Percentiles rank a stretch among this genome's conserved stretches.
These are phyloP conservation scores for Heterodera filipjevi DNA, from an alignment of 2,888 invertebrate genomes.

Conservation along the genomic window DNA sequence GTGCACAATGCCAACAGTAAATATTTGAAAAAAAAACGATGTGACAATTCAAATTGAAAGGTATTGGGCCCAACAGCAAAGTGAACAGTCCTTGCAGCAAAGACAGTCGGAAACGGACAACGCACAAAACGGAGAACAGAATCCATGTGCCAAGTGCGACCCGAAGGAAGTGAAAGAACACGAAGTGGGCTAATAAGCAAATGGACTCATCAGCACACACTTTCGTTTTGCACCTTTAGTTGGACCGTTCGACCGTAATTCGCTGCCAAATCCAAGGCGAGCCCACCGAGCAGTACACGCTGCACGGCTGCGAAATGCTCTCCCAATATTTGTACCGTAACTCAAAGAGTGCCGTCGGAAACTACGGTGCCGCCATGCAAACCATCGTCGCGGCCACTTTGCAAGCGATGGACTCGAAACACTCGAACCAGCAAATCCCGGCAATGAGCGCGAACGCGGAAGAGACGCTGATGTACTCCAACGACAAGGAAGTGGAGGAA, in stretches of 20 bases:
- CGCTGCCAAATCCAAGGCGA: conserved; percentile 41
- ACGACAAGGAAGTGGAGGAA: conserved; percentile 46
- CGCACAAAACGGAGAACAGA: neutral
- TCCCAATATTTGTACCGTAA: conserved; percentile 55
- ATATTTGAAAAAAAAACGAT: conserved; percentile 8
- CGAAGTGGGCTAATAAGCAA: neutral
- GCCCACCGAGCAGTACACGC: conserved; percentile 46
- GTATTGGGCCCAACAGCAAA: conserved; percentile 5
- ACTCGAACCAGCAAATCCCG: conserved; percentile 26
- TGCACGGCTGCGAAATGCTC: conserved; percentile 40
- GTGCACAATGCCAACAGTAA: conserved; percentile 29
- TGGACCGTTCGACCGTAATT: conserved; percentile 49
- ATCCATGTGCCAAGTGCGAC: conserved; percentile 37
- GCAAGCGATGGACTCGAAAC: conserved; percentile 24
- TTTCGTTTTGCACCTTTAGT: conserved; percentile 31
- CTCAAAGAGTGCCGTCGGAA: conserved; percentile 34
- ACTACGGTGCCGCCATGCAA: conserved; percentile 41
- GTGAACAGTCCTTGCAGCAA: neutral
- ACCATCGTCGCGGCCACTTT: conserved; percentile 39
- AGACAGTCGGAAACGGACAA: neutral
- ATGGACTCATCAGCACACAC: neutral
- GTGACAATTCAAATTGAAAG: neutral
- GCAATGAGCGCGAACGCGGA: conserved; percentile 24
- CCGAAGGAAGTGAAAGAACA: conserved; percentile 32
- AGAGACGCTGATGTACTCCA: conserved; percentile 50